These are phyloP conservation scores for Melanargia galathea DNA, from an alignment of 2,888 invertebrate species.

Conservation along the genomic window DNA sequence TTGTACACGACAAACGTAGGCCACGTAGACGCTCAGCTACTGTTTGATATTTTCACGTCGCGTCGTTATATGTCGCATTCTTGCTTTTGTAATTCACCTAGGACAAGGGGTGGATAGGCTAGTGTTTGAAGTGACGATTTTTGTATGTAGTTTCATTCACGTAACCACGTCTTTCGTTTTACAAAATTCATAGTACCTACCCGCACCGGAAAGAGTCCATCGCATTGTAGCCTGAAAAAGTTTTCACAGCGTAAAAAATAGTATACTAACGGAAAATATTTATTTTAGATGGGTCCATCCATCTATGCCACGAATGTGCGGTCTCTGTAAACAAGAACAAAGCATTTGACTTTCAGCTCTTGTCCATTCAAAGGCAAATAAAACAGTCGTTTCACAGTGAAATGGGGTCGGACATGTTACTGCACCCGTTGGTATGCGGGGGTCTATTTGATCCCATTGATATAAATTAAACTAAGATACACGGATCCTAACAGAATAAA, in stretches of 20 bases:
- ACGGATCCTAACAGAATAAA: not conserved
- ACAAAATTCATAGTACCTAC: too few species aligned
- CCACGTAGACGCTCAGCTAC: too few species aligned
- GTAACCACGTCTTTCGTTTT: too few species aligned
- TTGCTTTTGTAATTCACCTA: too few species aligned
- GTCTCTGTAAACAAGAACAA: constrained; percentile 36
- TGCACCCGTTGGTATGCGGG: constrained; percentile 69
- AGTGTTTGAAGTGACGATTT: too few species aligned
- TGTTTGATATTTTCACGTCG: too few species aligned
- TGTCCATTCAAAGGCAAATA: constrained; percentile 60
- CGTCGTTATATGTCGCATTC: too few species aligned
- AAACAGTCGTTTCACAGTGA: constrained; percentile 73
- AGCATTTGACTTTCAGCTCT: constrained; percentile 39
- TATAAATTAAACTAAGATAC: not conserved
- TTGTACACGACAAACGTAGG: too few species aligned
- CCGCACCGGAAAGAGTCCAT: too few species aligned
- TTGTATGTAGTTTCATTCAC: too few species aligned
- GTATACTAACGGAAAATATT: not conserved
- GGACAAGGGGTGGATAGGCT: too few species aligned
- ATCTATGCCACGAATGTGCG: constrained; percentile 15
- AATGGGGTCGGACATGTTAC: constrained; percentile 75
- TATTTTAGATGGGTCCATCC: constrained; percentile 12
- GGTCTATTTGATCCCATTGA: constrained; percentile 57
- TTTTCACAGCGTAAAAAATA: not conserved
- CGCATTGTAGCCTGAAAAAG: too few species aligned